These are phyloP conservation scores for Trichonephila clavipes DNA, from an alignment of 1,140 invertebrate genomes.

Conservation along the genomic window DNA sequence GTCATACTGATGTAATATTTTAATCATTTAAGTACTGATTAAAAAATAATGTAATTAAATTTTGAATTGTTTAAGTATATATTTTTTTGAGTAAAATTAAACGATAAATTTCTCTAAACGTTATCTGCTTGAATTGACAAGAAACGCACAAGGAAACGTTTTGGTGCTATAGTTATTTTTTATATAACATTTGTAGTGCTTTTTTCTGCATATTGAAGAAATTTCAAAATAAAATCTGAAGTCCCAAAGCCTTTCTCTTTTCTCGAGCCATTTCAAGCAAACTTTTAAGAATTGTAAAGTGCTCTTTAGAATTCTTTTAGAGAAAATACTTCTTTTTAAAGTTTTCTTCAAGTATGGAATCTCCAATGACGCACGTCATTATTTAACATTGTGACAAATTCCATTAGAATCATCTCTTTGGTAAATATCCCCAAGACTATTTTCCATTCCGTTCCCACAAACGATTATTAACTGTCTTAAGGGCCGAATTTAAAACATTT, in stretches of 20 bases:
- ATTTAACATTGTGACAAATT: constrained; percentile 13
- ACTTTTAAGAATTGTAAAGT: too few species aligned
- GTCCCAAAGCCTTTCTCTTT: not conserved
- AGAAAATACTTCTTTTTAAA: not conserved
- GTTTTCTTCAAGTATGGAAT: not conserved
- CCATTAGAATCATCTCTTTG: not conserved
- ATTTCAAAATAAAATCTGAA: not conserved
- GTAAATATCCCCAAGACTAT: not conserved
- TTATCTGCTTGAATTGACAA: too few species aligned
- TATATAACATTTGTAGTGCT: too few species aligned
- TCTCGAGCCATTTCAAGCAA: too few species aligned
- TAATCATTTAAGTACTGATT: not conserved
- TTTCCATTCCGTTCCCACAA: not conserved
- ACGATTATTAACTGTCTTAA: constrained; percentile 21
- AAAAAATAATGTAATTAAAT: not conserved
- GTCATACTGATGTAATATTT: too few species aligned
- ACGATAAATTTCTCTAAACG: too few species aligned
- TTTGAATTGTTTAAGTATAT: not conserved
- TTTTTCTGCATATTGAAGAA: too few species aligned
- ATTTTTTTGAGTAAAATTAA: not conserved
- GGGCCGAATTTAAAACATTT: constrained; percentile 23
- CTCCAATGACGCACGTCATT: not conserved
- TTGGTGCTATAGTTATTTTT: too few species aligned
- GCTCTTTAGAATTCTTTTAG: too few species aligned
- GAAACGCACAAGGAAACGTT: too few species aligned